A percentile compares a stretch with the other conserved stretches of the same genome.
These are phyloP conservation scores for Etia nguti DNA, from an alignment of 2,113 vertebrate genomes.

Conservation along the genomic window DNA sequence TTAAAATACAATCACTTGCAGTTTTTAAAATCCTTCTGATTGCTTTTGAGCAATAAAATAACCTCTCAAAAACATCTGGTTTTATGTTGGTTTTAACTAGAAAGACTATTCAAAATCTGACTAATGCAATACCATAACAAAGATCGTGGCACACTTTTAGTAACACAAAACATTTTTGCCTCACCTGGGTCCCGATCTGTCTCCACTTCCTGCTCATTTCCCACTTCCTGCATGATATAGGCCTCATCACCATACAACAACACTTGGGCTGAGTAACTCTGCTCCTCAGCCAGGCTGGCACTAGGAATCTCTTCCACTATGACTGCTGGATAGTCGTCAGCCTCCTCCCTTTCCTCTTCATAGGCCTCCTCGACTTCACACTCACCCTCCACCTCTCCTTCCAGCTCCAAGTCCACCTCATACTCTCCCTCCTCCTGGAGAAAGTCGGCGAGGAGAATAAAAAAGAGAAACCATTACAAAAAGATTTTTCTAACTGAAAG, in stretches of 20 bases:
- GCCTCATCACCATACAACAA: constrained; percentile 86
- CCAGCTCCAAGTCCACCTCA: constrained; percentile 49
- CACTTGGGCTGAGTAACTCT: constrained; percentile 86
- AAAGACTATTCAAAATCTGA: not conserved
- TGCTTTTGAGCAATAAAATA: too few relatives aligned
- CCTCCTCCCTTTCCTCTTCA: constrained; percentile 74
- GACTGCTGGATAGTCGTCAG: constrained; percentile 80
- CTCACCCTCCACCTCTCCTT: constrained; percentile 54
- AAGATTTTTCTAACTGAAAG: not conserved
- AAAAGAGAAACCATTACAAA: not conserved
- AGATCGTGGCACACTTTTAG: accelerated
- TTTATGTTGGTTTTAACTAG: not conserved
- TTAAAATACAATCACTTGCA: not conserved
- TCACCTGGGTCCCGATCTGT: constrained; percentile 88
- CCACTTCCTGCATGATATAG: constrained; percentile 90
- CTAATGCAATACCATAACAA: not conserved
- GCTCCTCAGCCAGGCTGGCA: constrained; percentile 73
- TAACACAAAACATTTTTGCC: not conserved
- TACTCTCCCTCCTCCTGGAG: constrained; percentile 49
- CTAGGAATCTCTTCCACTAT: constrained; percentile 88
- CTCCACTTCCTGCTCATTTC: constrained; percentile 91
- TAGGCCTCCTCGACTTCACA: constrained; percentile 64
- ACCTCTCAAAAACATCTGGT: accelerated
- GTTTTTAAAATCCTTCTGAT: not conserved
- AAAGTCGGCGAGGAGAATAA: not conserved